phyloP scores from a whole-genome alignment of 1,140 invertebrate species.

The Argopecten irradians region DNA sequence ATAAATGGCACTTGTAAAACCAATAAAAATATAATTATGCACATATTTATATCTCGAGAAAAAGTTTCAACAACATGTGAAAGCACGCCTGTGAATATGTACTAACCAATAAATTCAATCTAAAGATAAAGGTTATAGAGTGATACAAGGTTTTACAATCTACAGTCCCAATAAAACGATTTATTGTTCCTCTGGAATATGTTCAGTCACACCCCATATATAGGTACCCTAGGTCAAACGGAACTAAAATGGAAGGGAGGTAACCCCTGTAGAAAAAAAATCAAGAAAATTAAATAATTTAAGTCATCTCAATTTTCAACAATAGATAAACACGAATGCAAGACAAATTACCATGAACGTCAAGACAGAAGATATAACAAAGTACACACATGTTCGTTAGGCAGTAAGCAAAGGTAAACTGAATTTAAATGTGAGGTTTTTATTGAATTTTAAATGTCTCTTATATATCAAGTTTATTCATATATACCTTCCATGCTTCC shows the following conservation, averaged over 20 bases:
- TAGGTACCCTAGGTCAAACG: neutral
- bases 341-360: neutral
- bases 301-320: no score
- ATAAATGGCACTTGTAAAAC: neutral
- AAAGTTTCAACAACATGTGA: neutral
- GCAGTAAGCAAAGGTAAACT: no score
- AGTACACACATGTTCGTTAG: no score
- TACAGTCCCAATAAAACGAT: no score
- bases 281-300: no score
- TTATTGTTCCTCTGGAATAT: neutral
- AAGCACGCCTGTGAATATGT: neutral
- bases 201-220: neutral
- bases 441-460: neutral
- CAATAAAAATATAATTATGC: conserved; percentile 5
- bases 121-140: neutral
- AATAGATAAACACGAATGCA: no score
- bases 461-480: neutral
- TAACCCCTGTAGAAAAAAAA: no score
- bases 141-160: neutral
- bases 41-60: neutral
- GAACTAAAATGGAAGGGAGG: neutral
- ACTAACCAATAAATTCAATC: neutral
- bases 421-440: neutral
- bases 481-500: neutral
- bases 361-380: neutral